A percentile compares a stretch with the other conserved stretches of the same genome.
Conservation (phyloP, 2,113 vertebrate genomes). For the Ptilorrhoa leucosticta region DNA sequence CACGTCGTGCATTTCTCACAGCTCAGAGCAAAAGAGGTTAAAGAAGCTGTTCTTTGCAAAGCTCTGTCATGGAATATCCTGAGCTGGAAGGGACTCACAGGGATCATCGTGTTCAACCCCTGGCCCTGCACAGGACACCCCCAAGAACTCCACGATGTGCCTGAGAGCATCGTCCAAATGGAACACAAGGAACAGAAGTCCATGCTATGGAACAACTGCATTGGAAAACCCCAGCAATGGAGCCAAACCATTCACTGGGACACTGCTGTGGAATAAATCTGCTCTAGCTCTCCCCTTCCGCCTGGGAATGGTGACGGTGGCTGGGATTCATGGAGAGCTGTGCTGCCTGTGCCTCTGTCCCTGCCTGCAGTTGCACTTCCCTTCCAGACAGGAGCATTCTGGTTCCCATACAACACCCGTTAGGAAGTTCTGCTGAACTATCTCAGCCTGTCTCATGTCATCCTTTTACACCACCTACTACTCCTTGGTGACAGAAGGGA, state of each 20-base stretch:
- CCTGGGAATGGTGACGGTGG: rapidly evolving
- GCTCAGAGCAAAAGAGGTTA: not conserved
- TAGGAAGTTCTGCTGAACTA: conserved; percentile 26
- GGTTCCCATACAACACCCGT: not conserved
- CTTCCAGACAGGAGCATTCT: not conserved
- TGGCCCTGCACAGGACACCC: not conserved
- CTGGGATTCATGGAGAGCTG: not conserved
- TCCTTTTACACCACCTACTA: conserved; percentile 38
- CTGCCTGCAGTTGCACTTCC: not conserved
- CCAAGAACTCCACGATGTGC: not conserved
- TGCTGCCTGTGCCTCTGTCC: not conserved
- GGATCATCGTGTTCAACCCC: not conserved
- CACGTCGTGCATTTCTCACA: rapidly evolving
- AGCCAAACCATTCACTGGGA: not conserved
- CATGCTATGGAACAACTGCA: not conserved
- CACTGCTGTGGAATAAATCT: not conserved
- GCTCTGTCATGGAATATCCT: not conserved
- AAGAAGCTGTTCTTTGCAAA: not conserved
- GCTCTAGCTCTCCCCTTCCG: not conserved
- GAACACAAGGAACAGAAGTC: not conserved
- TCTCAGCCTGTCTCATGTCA: conserved; percentile 52
- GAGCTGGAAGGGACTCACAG: not conserved
- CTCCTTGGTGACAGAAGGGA: conserved; percentile 39
- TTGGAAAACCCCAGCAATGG: rapidly evolving
- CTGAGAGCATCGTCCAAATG: not conserved